These are phyloP conservation scores for Fulica atra DNA, from an alignment of 2,113 vertebrate genomes.

Conservation along the genomic window DNA sequence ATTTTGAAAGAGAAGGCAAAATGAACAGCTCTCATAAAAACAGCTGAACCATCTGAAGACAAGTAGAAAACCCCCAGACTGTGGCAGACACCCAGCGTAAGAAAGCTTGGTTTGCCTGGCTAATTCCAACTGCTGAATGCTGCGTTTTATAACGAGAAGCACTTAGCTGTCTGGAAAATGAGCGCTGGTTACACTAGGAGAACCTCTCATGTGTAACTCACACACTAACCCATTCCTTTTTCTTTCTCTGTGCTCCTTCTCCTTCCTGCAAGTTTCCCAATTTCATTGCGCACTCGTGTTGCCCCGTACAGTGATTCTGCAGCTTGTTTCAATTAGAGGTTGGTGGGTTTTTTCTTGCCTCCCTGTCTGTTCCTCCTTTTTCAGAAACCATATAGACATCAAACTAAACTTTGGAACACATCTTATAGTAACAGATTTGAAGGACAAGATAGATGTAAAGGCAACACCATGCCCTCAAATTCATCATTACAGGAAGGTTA, in stretches of 20 bases:
- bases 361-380: neutral
- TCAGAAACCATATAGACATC: neutral
- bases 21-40: neutral
- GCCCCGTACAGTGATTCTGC: neutral
- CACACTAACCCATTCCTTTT: neutral
- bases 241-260: neutral
- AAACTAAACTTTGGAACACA: neutral
- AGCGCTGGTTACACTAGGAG: neutral
- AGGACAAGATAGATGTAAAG: neutral
- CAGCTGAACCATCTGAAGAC: neutral
- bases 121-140: neutral
- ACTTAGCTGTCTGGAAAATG: neutral
- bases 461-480: neutral
- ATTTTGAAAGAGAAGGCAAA: neutral
- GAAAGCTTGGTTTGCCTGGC: neutral
- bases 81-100: neutral
- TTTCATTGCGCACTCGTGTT: neutral
- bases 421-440: neutral
- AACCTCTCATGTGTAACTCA: neutral
- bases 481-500: neutral
- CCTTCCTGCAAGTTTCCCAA: neutral
- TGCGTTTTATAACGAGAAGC: neutral
- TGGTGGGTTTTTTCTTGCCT: neutral
- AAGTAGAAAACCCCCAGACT: neutral
- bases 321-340: neutral